These are phyloP conservation scores for Pocillopora meandrina DNA, from an alignment of 92 coral and sea anemone genomes.

Conservation along the genomic window DNA sequence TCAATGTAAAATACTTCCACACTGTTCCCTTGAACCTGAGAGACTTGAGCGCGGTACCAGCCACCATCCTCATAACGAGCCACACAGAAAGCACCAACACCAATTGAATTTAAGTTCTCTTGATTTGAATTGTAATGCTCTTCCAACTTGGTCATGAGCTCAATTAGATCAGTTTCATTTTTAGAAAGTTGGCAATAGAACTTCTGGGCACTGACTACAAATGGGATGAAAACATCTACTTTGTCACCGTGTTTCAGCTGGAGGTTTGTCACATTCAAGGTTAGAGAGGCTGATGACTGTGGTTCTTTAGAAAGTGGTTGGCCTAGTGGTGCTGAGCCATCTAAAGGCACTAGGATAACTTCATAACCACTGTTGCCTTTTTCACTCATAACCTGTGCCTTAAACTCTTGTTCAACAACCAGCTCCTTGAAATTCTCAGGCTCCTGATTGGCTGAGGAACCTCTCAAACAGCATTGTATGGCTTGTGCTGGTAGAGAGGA, in stretches of 20 bases:
- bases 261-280: slow-evolving; percentile 7
- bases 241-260: slow-evolving; percentile 39
- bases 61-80: slow-evolving; percentile 78
- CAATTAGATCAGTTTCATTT: slow-evolving; percentile 43
- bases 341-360: slow-evolving; percentile 59
- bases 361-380: slow-evolving; percentile 34
- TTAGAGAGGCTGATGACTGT: background rate
- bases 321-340: slow-evolving; percentile 51
- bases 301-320: background rate
- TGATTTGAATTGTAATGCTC: slow-evolving; percentile 61
- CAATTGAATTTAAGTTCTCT: slow-evolving; percentile 26
- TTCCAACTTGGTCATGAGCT: slow-evolving; percentile 68
- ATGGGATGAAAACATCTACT: slow-evolving; percentile 43
- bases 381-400: slow-evolving; percentile 44
- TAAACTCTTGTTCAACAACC: slow-evolving; percentile 67
- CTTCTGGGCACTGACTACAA: slow-evolving; percentile 37
- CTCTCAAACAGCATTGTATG: slow-evolving; percentile 65
- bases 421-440: slow-evolving; percentile 62
- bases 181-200: slow-evolving; percentile 58
- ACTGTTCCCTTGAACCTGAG: slow-evolving; percentile 15
- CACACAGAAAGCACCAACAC: slow-evolving; percentile 57
- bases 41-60: slow-evolving; percentile 81
- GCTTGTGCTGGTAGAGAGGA: slow-evolving; percentile 78
- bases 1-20: slow-evolving; percentile 78
- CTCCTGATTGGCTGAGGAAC: slow-evolving; percentile 48